Evolutionary conservation across 2,113 vertebrate genomes (phyloP).

Genomic region (Lepus timidus): DNA sequence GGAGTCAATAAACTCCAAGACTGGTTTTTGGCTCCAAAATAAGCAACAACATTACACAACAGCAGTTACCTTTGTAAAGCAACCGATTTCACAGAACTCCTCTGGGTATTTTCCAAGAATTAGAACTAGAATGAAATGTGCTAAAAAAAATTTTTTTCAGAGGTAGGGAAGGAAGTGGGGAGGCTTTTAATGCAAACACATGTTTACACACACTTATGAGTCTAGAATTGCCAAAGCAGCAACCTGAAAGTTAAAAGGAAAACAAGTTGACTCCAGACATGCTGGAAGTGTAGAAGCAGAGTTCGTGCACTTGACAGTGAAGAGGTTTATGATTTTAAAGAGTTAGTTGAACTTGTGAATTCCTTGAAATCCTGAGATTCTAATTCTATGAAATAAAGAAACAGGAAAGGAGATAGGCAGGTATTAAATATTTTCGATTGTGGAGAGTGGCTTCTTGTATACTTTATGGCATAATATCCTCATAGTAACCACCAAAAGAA

Average conservation of each 20-base stretch:
- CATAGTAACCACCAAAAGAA: neutral
- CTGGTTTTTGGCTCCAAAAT: neutral
- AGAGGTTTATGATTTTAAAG: neutral
- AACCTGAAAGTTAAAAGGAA: too few species aligned
- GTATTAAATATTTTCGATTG: neutral
- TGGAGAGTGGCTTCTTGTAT: neutral
- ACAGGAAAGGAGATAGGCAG: neutral
- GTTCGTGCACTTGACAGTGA: neutral
- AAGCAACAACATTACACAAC: neutral
- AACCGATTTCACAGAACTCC: neutral
- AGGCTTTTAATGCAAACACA: too few species aligned
- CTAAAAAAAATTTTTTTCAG: too few species aligned
- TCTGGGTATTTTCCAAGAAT: neutral
- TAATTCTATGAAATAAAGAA: neutral
- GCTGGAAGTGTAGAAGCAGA: neutral
- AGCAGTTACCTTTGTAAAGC: conserved; percentile 27
- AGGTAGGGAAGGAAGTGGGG: neutral
- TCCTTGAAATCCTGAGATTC: neutral
- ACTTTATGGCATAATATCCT: neutral
- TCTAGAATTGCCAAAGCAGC: too few species aligned
- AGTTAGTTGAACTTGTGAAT: neutral
- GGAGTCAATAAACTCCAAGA: neutral
- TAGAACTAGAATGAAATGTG: neutral
- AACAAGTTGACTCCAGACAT: too few species aligned
- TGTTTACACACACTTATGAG: too few species aligned